Conservation (phyloP, 2,888 invertebrate genomes). For the Scaptomyza cyrtandrae region DNA sequence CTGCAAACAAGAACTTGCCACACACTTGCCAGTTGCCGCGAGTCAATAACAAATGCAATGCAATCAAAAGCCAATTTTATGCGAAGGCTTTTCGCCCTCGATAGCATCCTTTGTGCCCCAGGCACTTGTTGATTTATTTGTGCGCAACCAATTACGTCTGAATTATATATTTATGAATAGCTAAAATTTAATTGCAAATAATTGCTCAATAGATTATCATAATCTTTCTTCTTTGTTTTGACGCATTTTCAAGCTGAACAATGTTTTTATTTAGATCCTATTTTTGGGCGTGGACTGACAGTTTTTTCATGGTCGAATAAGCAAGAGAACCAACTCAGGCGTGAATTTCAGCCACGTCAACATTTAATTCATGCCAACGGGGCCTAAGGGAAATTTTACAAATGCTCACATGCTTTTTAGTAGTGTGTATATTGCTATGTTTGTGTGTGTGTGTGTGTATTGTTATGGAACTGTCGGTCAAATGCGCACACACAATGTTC, state of each 20-base stretch:
- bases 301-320: constrained; percentile 59
- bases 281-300: constrained; percentile 39
- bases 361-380: constrained; percentile 61
- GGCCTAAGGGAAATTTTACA: constrained; percentile 75
- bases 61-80: constrained; percentile 33
- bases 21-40: constrained; percentile 29
- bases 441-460: constrained; percentile 18
- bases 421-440: constrained; percentile 4
- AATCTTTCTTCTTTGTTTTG: not conserved
- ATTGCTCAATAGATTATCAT: constrained; percentile 15
- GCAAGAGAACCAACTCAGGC: constrained; percentile 61
- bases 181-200: constrained; percentile 24
- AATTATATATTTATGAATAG: constrained; percentile 30
- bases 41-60: constrained; percentile 28
- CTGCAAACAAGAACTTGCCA: constrained; percentile 38
- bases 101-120: not conserved
- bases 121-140: constrained; percentile 37
- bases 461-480: constrained; percentile 66
- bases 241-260: constrained; percentile 32
- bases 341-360: constrained; percentile 73
- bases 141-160: constrained; percentile 7
- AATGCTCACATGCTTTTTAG: constrained; percentile 64
- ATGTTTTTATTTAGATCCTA: constrained; percentile 37
- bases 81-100: not conserved
- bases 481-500: constrained; percentile 70